These are phyloP conservation scores for Lacerta viridis DNA, from an alignment of 2,797 vertebrate genomes.

Conservation along the genomic window DNA sequence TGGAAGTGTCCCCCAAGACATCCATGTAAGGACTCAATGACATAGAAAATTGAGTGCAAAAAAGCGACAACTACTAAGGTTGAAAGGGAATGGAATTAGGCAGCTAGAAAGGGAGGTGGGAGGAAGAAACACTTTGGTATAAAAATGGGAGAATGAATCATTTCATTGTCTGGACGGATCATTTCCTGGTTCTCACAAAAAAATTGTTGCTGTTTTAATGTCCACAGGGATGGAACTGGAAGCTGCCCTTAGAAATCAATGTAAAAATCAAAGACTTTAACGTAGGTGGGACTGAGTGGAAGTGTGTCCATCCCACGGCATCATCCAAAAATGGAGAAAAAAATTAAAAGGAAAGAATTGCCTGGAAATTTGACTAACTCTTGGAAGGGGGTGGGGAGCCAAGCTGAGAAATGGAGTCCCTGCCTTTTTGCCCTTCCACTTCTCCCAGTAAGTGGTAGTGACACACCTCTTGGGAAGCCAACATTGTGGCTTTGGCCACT, in stretches of 20 bases:
- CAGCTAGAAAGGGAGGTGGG: neutral
- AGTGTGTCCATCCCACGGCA: neutral
- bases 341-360: neutral
- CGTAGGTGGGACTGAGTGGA: neutral
- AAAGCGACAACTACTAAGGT: neutral
- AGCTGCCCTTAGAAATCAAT: neutral
- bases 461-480: neutral
- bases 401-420: too few species aligned
- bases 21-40: neutral
- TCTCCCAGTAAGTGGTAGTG: too few species aligned
- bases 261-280: neutral
- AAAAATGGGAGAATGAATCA: neutral
- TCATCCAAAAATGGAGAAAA: neutral
- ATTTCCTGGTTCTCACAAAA: neutral
- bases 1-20: neutral
- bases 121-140: neutral
- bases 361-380: neutral
- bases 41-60: neutral
- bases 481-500: neutral
- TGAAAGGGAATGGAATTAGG: neutral
- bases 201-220: too few species aligned
- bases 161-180: neutral
- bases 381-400: too few species aligned
- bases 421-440: too few species aligned
- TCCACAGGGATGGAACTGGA: neutral